Base-by-base conservation (phyloP, 2,888 invertebrate genomes). In the Limnephilus marmoratus region DNA sequence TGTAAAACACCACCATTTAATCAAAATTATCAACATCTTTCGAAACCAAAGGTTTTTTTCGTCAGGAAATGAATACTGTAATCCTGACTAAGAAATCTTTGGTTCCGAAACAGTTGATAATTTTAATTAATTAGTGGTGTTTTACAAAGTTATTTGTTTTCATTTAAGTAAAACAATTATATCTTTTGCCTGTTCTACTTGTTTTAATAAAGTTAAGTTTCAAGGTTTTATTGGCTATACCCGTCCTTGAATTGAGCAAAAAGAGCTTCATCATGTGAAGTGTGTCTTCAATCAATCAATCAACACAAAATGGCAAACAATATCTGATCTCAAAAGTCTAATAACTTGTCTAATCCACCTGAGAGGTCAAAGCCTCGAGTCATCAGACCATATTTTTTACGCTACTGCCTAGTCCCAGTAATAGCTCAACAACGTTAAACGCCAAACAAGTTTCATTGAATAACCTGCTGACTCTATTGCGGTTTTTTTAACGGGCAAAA, bases 301-400 rank as follows among this genome's bases (percentile, higher is more conserved):
- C 53, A 53, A 53, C 0, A 68, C 68, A 68, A 24, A 68, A n/a
- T 24, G 9, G 68, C 68, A 68, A 68, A 24, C 9, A 68, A 68
- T 68, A 7, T 68, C 24, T 68, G 68, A 68, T 68, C 68, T 68
- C 68, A 9, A 68, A 68, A 49, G 13, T 15, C 49, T 49, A 49
- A 49, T 24, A 53, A 24, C 53, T 53, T n/a, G 68, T 24, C 68
- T 68, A n/a, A 68, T 68, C 24, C 68, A 68, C 24, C 68, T 12
- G 2, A 34, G 24, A 82, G 82, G 82, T 82, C 82, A 31, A 82
- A 82, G 82, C 82, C 82, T 82, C 82, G 82, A 68, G 82, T 34
- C 82, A 82, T 31, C 13, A 82, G 34, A 34, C 34, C 82, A 34
- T 82, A 29, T 82, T 82, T 82, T 82, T 82, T 31, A 34, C 34